phyloP scores from a whole-genome alignment of 2,797 vertebrate species.

The Allobates femoralis region DNA sequence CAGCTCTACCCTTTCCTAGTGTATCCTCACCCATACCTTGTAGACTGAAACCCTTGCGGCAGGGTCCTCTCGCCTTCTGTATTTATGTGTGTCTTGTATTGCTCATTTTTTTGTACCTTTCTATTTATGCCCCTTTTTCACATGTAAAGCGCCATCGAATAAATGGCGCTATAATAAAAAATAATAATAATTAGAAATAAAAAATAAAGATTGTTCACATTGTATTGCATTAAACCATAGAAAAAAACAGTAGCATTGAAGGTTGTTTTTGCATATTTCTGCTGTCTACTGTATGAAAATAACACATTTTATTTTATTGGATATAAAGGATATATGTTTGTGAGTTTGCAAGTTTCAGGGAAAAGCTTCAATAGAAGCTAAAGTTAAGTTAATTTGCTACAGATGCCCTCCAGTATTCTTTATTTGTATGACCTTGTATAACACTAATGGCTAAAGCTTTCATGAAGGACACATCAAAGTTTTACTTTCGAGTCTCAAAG shows the following conservation, averaged over 20 bases:
- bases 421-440: constrained; percentile 59
- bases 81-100: too few species aligned
- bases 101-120: too few species aligned
- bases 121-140: too few species aligned
- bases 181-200: too few species aligned
- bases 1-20: too few species aligned
- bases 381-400: constrained; percentile 54
- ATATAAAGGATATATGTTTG: constrained; percentile 41
- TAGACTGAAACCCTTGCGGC: too few species aligned
- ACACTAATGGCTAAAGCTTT: constrained; percentile 54
- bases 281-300: background rate
- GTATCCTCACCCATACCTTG: too few species aligned
- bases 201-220: too few species aligned
- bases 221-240: background rate
- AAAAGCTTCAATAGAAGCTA: constrained; percentile 33
- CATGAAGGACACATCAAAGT: constrained; percentile 54
- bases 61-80: too few species aligned
- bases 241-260: background rate
- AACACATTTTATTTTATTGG: background rate
- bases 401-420: constrained; percentile 49
- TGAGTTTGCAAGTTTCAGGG: constrained; percentile 24
- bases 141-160: too few species aligned
- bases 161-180: too few species aligned
- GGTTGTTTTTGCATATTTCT: background rate
- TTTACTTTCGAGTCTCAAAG: constrained; percentile 57